Conservation (phyloP, 2,888 invertebrate genomes). For the Cenopis cana region DNA sequence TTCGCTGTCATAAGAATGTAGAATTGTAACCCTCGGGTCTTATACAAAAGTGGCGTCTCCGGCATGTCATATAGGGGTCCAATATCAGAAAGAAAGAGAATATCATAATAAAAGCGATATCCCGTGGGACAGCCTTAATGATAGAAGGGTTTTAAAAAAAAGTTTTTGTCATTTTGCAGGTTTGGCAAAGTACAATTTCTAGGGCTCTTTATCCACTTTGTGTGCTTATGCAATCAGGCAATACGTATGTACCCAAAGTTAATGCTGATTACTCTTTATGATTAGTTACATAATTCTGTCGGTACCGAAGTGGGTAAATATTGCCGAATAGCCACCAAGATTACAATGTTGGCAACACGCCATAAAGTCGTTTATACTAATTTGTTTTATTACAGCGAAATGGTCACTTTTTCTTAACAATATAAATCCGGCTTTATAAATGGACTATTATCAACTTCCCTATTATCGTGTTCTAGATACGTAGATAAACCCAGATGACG, state of each 20-base stretch:
- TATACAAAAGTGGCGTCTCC: too few relatives aligned
- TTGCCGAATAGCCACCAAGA: constrained; percentile 26
- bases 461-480: constrained; percentile 24
- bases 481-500: constrained; percentile 35
- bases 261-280: constrained; percentile 10
- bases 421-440: not conserved
- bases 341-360: constrained; percentile 54
- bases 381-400: constrained; percentile 49
- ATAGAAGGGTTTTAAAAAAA: too few relatives aligned
- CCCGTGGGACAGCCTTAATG: too few relatives aligned
- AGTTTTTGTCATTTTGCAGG: not conserved
- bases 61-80: too few relatives aligned
- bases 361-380: constrained; percentile 55
- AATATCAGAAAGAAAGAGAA: not conserved
- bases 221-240: too few relatives aligned
- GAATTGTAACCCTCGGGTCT: too few relatives aligned
- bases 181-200: too few relatives aligned
- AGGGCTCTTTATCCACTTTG: too few relatives aligned
- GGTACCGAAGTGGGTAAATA: constrained; percentile 24
- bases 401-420: constrained; percentile 14
- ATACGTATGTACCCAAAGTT: too few relatives aligned
- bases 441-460: constrained; percentile 8
- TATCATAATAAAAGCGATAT: too few relatives aligned
- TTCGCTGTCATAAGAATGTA: too few relatives aligned
- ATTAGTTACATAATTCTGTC: constrained; percentile 12